Evolutionary conservation across 2,797 vertebrate species (phyloP).

Genomic region (Neostethus bicornis): DNA sequence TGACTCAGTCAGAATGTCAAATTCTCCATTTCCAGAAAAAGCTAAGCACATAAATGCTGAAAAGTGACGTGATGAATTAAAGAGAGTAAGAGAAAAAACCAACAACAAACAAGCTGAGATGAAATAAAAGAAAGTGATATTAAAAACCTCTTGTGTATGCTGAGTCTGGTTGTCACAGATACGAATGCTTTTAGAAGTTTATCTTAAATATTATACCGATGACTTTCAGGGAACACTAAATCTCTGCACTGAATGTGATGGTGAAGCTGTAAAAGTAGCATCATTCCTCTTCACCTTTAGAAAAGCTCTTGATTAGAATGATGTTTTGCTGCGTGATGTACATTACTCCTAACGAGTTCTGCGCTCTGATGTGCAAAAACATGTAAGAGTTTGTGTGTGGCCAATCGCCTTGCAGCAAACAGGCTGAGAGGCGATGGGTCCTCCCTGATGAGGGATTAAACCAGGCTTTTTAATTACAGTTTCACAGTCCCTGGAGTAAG

Average conservation of each 20-base stretch:
- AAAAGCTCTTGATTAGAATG: conserved; percentile 44
- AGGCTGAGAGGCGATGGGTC: conserved; percentile 61
- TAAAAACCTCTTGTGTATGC: conserved; percentile 15
- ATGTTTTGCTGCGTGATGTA: conserved; percentile 37
- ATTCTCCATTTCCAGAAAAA: conserved; percentile 61
- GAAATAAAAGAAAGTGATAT: conserved; percentile 5
- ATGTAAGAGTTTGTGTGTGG: conserved; percentile 53
- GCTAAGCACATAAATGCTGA: conserved; percentile 52
- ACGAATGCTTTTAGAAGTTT: conserved; percentile 38
- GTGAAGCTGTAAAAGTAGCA: conserved; percentile 16
- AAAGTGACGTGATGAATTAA: conserved; percentile 28
- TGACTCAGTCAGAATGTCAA: conserved; percentile 41
- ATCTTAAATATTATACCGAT: conserved; percentile 53
- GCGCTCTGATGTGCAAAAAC: conserved; percentile 42
- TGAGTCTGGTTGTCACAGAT: conserved; percentile 24
- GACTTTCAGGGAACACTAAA: conserved; percentile 36
- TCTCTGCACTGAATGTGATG: conserved; percentile 19
- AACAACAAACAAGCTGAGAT: conserved; percentile 20
- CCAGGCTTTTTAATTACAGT: conserved; percentile 72
- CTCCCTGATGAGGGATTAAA: conserved; percentile 71
- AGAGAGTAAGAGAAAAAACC: conserved; percentile 16
- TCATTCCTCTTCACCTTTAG: conserved; percentile 30
- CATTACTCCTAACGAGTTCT: conserved; percentile 37
- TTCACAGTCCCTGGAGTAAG: conserved; percentile 52
- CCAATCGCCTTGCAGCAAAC: conserved; percentile 61